These are phyloP conservation scores for Sminthurides aquaticus DNA, from an alignment of 2,888 invertebrate genomes.

Conservation along the genomic window DNA sequence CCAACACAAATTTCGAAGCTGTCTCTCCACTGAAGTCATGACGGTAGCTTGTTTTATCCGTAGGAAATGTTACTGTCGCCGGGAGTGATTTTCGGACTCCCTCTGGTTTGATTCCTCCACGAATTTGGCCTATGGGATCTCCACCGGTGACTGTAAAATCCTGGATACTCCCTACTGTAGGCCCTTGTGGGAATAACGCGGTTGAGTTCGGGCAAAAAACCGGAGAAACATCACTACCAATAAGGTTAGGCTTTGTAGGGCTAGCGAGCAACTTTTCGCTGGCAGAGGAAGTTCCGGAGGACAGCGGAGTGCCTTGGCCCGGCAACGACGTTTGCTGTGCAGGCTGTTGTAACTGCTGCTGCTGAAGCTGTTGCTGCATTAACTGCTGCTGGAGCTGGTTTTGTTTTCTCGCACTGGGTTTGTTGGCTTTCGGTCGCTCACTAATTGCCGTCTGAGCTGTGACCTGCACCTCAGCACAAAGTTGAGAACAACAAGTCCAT, in stretches of 20 bases:
- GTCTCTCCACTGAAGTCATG: no score
- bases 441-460: slow-evolving; percentile 61
- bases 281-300: slow-evolving; percentile 12
- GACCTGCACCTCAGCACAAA: slow-evolving; percentile 28
- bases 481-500: slow-evolving; percentile 20
- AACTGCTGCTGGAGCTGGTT: no score
- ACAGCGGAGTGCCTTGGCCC: slow-evolving; percentile 1
- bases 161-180: background rate
- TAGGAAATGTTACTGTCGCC: background rate
- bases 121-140: slow-evolving; percentile 1
- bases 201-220: no score
- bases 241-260: slow-evolving; percentile 14
- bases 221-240: no score
- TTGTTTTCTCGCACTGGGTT: slow-evolving; percentile 44
- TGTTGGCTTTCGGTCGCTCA: slow-evolving; percentile 62
- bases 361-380: slow-evolving; percentile 48
- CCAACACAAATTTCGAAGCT: no score
- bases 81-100: slow-evolving; percentile 17
- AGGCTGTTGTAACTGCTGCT: slow-evolving; percentile 48
- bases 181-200: no score
- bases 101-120: slow-evolving; percentile 12
- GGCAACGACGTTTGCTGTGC: slow-evolving; percentile 47
- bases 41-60: background rate
- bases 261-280: slow-evolving; percentile 16
- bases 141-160: background rate